phyloP scores from a whole-genome alignment of 2,113 vertebrate genomes.

The Cathartes aura region DNA sequence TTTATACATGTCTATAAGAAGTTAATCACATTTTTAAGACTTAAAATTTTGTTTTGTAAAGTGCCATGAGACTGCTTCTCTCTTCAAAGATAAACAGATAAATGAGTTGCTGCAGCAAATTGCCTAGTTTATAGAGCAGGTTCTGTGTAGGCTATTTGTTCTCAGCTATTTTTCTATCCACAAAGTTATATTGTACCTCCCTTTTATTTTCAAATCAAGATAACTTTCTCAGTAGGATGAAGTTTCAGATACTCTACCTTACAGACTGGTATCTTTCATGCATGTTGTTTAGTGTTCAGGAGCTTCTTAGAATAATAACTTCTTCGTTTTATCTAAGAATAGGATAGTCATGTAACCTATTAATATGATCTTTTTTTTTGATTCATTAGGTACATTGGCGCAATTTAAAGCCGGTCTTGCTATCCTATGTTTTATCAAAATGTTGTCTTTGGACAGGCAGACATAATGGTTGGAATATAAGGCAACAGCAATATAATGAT shows the following conservation, averaged over 20 bases:
- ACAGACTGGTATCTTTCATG: not conserved
- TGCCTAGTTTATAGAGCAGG: not conserved
- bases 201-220: not conserved
- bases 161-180: not conserved
- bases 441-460: not conserved
- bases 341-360: not conserved
- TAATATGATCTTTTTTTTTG: not conserved
- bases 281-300: not conserved
- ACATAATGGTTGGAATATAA: not conserved
- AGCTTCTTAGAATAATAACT: not conserved
- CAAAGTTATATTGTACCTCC: not conserved
- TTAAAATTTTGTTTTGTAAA: not conserved
- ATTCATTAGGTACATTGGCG: not conserved
- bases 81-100: not conserved
- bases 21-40: not conserved
- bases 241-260: not conserved
- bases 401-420: not conserved
- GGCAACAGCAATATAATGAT: not conserved
- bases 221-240: not conserved
- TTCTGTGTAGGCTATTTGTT: not conserved
- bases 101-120: not conserved
- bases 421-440: not conserved
- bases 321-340: not conserved
- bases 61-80: not conserved
- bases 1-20: not conserved